Conservation (phyloP, 2,888 invertebrate genomes). For the Drosophila quinaria region DNA sequence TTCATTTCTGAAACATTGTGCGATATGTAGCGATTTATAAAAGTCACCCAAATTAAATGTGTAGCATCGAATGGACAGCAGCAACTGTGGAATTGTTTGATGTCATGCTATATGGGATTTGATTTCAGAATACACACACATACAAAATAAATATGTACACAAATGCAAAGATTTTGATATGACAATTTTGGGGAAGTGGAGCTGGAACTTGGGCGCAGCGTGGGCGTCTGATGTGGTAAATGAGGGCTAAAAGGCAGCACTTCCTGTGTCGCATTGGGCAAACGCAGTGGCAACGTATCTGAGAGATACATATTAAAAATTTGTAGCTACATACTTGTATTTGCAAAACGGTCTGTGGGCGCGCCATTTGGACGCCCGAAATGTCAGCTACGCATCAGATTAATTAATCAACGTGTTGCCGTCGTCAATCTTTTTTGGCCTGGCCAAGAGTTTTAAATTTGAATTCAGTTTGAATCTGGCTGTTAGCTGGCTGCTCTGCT, state of each 20-base stretch:
- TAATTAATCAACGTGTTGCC: slow-evolving; percentile 81
- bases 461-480: slow-evolving; percentile 53
- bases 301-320: slow-evolving; percentile 25
- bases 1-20: slow-evolving; percentile 65
- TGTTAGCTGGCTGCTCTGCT: slow-evolving; percentile 23
- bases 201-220: slow-evolving; percentile 17
- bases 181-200: slow-evolving; percentile 29
- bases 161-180: slow-evolving; percentile 54
- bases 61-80: slow-evolving; percentile 76
- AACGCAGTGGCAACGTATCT: slow-evolving; percentile 23
- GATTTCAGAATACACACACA: slow-evolving; percentile 63
- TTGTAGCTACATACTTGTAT: slow-evolving; percentile 19
- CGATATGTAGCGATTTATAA: slow-evolving; percentile 82
- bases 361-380: slow-evolving; percentile 41
- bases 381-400: slow-evolving; percentile 72
- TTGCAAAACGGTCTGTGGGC: slow-evolving; percentile 40
- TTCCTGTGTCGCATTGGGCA: slow-evolving; percentile 38
- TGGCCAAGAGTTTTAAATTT: slow-evolving; percentile 34
- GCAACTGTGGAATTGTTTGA: slow-evolving; percentile 79
- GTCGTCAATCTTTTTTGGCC: slow-evolving; percentile 69
- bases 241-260: slow-evolving; percentile 45
- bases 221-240: slow-evolving; percentile 35
- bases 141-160: neutral
- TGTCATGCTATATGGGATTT: slow-evolving; percentile 79
- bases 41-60: slow-evolving; percentile 77